Evolutionary conservation across 2,888 invertebrate species (phyloP).

Genomic region (Netelia fuscicornis): DNA sequence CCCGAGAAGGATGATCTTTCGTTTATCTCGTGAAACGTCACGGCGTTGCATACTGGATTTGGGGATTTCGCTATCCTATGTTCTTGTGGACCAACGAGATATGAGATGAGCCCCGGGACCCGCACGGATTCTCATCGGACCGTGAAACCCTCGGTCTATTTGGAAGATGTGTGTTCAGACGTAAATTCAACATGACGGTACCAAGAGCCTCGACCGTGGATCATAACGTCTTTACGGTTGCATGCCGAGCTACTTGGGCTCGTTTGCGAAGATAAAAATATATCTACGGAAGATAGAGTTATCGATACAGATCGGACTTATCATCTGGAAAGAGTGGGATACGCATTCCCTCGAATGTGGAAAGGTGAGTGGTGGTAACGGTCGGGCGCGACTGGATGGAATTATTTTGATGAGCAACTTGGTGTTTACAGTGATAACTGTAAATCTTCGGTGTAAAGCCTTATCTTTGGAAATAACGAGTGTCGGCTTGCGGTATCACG

Average conservation of each 20-base stretch:
- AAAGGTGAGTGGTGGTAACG: background rate
- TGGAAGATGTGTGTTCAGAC: background rate
- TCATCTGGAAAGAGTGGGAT: background rate
- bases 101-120: background rate
- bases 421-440: too few species aligned
- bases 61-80: conserved; percentile 34
- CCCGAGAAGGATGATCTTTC: conserved; percentile 53
- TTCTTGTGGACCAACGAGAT: background rate
- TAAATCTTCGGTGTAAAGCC: background rate
- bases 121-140: conserved; percentile 5
- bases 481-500: background rate
- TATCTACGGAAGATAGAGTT: background rate
- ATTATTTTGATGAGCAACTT: too few species aligned
- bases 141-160: background rate
- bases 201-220: background rate
- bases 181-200: background rate
- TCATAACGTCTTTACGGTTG: conserved; percentile 9
- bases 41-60: conserved; percentile 51
- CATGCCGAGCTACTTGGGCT: background rate
- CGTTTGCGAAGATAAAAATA: background rate
- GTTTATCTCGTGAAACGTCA: conserved; percentile 51
- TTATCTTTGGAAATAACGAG: background rate
- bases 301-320: background rate
- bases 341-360: background rate
- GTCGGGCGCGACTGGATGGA: background rate